Base-by-base conservation (phyloP, 1,140 invertebrate genomes). In the Drosophila rufa region DNA sequence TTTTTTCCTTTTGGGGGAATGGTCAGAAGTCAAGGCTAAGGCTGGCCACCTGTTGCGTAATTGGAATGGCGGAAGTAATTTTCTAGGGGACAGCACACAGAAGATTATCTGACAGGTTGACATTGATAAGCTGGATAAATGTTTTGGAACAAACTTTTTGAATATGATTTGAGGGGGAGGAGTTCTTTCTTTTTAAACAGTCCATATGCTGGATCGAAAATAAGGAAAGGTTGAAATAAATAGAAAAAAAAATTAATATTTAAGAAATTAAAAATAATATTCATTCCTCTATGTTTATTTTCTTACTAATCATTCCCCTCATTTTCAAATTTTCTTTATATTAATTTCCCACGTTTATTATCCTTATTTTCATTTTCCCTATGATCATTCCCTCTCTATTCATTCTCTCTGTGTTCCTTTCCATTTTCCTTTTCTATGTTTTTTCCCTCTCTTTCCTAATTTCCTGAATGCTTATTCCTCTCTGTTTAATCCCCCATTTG, bases 41-140 rank as follows among this genome's bases (percentile, higher is more conserved):
- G 4, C 43, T 15, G 50, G 43, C 30, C 57, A 70, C 75, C 64
- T 78, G 74, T 78, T 78, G 75, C 50, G 36, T 77, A 55, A 55
- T 58, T 48, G 17, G 22, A 50, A 43, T 40, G 27, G 15, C 15
- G 60, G 47, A 65, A 68, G 48, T 69, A 67, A 67, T 69, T 69
- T 45, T 47, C 40, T 15, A 4, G 4, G 40, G 27, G 27, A 66
- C 19, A 61, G 30, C 11, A 66, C 45, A 40, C 7, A 17, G 38
- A 14, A 50, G 36, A 42, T 45, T 46, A 53, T 38, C 22, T 22
- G 67, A 50, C 67, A 70, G 53, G 36, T 50, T 58, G 66, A 73
- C 69, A 48, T 70, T 73, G 66, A 73, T 70, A 36, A 70, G 69
- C 51, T 42, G 36, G 40, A 36, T 48, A 57, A 48, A 58, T 48